Conservation (phyloP, 2,888 invertebrate species). For the Cordylochernes scorpioides region DNA sequence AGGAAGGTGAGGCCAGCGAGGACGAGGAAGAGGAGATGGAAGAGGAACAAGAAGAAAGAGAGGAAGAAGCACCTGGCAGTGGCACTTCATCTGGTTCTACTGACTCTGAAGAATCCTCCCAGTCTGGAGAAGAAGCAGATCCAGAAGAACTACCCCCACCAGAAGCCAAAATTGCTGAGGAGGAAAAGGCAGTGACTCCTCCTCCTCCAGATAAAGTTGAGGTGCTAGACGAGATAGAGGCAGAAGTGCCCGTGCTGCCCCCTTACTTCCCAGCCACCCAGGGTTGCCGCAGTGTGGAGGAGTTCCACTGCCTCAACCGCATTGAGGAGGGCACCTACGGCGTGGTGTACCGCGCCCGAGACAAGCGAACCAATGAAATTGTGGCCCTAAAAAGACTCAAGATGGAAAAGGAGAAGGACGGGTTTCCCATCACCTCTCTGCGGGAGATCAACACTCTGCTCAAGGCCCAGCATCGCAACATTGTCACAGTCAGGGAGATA, state of each 20-base stretch:
- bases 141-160: no score
- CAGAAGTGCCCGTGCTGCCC: constrained; percentile 29
- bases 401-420: constrained; percentile 99
- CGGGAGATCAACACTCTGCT: constrained; percentile 91
- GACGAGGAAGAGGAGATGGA: no score
- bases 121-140: no score
- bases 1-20: no score
- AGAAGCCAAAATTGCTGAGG: no score
- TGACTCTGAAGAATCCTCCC: no score
- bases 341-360: constrained; percentile 82
- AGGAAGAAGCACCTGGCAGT: no score
- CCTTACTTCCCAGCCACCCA: constrained; percentile 60
- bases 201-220: no score
- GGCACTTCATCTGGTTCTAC: no score
- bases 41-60: no score
- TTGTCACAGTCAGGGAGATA: constrained; percentile 84
- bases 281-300: constrained; percentile 90
- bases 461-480: constrained; percentile 84
- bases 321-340: constrained; percentile 99
- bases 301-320: constrained; percentile 84
- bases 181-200: no score
- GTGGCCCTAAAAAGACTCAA: constrained; percentile 91
- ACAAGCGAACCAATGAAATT: constrained; percentile 70
- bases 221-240: no score
- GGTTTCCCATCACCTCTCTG: constrained; percentile 92